Conservation (phyloP, 2,888 invertebrate species). For the Brenthis daphne region DNA sequence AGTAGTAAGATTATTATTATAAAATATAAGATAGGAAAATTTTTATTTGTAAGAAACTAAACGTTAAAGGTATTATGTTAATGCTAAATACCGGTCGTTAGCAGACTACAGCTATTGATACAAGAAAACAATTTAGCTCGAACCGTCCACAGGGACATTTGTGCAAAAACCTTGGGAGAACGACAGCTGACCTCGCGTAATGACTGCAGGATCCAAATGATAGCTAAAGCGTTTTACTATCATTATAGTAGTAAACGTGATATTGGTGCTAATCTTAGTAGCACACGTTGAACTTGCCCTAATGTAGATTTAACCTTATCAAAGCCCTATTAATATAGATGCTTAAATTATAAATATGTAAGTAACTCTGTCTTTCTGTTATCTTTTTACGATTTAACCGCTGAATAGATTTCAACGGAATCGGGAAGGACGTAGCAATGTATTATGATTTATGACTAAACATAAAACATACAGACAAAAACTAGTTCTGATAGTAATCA, state of each 20-base stretch:
- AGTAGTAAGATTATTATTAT: no score
- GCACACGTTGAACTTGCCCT: no score
- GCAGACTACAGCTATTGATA: constrained; percentile 33
- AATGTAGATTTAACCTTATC: no score
- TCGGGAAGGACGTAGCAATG: no score
- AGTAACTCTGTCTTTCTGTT: no score
- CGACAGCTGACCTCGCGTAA: constrained; percentile 67
- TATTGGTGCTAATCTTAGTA: constrained; percentile 4
- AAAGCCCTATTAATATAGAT: no score
- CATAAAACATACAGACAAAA: no score
- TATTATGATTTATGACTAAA: no score
- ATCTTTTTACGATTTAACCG: no score
- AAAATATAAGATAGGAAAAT: not conserved
- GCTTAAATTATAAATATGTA: no score
- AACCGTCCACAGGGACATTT: constrained; percentile 47
- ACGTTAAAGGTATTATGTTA: constrained; percentile 17
- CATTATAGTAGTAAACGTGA: constrained; percentile 9
- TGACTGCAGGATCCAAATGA: constrained; percentile 48
- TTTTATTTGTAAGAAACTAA: not conserved
- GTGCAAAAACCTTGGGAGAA: constrained; percentile 76
- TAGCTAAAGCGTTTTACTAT: constrained; percentile 25
- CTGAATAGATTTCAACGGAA: no score
- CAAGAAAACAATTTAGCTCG: constrained; percentile 75
- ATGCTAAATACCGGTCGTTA: constrained; percentile 36
- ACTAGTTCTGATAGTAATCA: no score